Conservation (phyloP, 30 jellyfish, hydroid and myxozoan species). For the Chrysaora quinquecirrha region DNA sequence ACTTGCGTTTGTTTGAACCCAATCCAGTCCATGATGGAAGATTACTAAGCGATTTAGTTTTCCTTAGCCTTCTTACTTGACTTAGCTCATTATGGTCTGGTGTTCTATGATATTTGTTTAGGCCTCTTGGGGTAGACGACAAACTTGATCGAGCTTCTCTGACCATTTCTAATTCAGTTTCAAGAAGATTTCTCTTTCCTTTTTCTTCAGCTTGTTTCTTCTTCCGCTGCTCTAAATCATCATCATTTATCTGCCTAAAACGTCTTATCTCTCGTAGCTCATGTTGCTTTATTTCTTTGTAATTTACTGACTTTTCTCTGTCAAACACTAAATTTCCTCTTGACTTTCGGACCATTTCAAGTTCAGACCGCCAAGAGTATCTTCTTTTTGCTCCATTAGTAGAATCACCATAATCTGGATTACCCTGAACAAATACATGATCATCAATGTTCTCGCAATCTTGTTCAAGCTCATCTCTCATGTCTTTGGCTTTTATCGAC, state of each 20-base stretch:
- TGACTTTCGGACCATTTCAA: background rate
- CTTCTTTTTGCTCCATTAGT: background rate
- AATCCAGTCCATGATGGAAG: background rate
- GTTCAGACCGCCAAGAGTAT: background rate
- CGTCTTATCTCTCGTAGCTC: background rate
- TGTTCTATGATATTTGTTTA: background rate
- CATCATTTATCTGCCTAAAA: background rate
- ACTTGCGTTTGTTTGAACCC: conserved; percentile 3
- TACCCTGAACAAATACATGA: background rate
- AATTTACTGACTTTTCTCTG: background rate
- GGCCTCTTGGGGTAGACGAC: background rate
- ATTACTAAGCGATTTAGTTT: background rate
- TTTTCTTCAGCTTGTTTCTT: no score
- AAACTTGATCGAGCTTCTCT: background rate
- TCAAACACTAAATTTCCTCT: no score
- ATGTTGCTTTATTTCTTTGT: background rate
- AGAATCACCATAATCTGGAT: background rate
- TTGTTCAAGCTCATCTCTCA: background rate
- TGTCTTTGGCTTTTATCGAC: no score
- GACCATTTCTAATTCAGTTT: background rate
- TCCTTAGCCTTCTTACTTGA: background rate
- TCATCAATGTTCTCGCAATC: background rate
- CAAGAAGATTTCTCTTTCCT: background rate
- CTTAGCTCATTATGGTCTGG: background rate
- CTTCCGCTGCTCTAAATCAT: background rate